phyloP scores from a whole-genome alignment of 2,113 vertebrate species.

The Addax nasomaculatus region DNA sequence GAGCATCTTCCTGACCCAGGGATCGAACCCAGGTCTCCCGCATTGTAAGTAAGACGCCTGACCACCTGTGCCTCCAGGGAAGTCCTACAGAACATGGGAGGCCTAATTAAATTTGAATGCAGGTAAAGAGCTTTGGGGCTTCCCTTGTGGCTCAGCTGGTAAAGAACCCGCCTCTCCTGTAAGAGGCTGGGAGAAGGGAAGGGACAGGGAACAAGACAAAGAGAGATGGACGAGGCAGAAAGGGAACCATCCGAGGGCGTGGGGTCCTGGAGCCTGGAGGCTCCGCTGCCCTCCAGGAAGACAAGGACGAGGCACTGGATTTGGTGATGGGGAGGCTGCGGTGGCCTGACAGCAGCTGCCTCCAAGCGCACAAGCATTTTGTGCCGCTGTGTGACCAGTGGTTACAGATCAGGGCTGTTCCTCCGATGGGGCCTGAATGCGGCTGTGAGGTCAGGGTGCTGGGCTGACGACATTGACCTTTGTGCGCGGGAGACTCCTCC shows the following conservation, averaged over 20 bases:
- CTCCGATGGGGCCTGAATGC: accelerated
- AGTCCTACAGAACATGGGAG: neutral
- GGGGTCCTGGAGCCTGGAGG: accelerated
- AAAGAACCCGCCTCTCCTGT: accelerated
- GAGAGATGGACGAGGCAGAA: accelerated
- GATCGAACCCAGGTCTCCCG: accelerated
- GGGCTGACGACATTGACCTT: no score
- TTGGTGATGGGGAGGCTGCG: neutral
- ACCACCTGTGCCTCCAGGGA: neutral
- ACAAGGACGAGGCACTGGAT: accelerated
- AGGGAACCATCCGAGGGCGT: accelerated
- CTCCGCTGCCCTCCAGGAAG: accelerated
- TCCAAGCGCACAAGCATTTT: accelerated
- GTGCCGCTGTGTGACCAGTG: accelerated
- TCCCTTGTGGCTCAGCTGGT: neutral
- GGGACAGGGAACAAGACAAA: neutral
- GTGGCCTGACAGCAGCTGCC: accelerated
- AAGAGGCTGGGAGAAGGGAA: neutral
- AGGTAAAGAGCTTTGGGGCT: neutral
- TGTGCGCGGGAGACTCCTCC: neutral
- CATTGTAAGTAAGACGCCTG: neutral
- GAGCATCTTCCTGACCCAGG: neutral
- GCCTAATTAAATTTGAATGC: neutral
- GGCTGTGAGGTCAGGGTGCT: accelerated
- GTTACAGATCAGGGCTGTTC: neutral